Evolutionary conservation across 2,888 invertebrate genomes (phyloP).

Genomic region (Desoria tigrina): DNA sequence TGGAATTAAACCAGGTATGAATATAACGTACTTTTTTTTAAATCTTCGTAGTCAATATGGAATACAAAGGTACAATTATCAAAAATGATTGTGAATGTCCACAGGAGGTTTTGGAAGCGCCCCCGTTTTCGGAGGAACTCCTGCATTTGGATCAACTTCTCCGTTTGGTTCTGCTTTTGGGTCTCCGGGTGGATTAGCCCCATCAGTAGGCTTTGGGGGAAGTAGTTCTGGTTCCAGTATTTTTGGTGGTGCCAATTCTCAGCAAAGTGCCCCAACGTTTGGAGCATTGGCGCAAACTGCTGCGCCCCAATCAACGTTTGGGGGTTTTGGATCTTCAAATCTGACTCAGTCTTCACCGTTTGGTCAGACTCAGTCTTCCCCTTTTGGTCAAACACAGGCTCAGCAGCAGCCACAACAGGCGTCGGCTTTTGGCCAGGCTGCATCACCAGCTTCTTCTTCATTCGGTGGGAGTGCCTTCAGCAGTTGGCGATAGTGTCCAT

Average conservation of each 20-base stretch:
- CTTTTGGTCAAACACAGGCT: slow-evolving; percentile 26
- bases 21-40: slow-evolving; percentile 23
- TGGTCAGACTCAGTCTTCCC: slow-evolving; percentile 6
- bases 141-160: slow-evolving; percentile 32
- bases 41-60: slow-evolving; percentile 21
- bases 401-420: slow-evolving; percentile 20
- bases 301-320: slow-evolving; percentile 52
- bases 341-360: neutral
- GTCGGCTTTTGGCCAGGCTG: neutral
- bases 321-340: slow-evolving; percentile 15
- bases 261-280: slow-evolving; percentile 65
- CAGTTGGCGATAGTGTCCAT: slow-evolving; percentile 15
- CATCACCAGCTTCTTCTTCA: neutral
- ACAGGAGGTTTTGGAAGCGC: slow-evolving; percentile 40
- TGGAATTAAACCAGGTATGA: slow-evolving; percentile 4
- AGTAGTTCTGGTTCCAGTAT: slow-evolving; percentile 14
- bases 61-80: too few species aligned
- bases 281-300: slow-evolving; percentile 65
- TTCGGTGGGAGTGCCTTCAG: slow-evolving; percentile 8
- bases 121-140: slow-evolving; percentile 30
- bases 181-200: slow-evolving; percentile 1
- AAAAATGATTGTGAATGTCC: too few species aligned
- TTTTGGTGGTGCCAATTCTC: slow-evolving; percentile 59
- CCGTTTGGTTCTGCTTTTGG: slow-evolving; percentile 37
- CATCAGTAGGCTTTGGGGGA: slow-evolving; percentile 22